Conservation (phyloP, 2,888 invertebrate species). For the Monoplex corrugatus region DNA sequence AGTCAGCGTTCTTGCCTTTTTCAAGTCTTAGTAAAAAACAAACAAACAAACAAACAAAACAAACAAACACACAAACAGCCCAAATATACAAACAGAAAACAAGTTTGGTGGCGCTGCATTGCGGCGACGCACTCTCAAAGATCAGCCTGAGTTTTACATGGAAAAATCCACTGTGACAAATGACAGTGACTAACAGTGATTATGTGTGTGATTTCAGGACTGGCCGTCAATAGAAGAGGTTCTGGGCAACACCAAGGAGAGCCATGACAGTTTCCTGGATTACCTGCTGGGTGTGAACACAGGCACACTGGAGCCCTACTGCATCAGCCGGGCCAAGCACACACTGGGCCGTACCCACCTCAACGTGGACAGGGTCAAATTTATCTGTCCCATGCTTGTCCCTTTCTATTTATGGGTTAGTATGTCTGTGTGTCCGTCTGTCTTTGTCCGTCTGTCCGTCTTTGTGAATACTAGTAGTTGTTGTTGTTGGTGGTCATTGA, state of each 20-base stretch:
- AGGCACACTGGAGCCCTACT: not conserved
- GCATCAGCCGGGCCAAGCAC: not conserved
- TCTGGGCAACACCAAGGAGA: not conserved
- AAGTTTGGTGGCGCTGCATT: too few relatives aligned
- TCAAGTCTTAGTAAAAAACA: too few relatives aligned
- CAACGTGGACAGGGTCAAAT: not conserved
- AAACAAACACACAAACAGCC: too few relatives aligned
- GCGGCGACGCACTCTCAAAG: too few relatives aligned
- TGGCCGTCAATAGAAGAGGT: not conserved
- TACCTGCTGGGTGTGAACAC: not conserved
- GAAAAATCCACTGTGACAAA: too few relatives aligned
- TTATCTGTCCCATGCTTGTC: not conserved
- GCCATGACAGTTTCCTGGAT: not conserved
- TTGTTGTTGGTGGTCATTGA: too few relatives aligned
- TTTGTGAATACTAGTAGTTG: too few relatives aligned
- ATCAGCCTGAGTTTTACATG: too few relatives aligned
- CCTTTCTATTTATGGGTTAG: not conserved
- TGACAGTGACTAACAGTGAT: too few relatives aligned
- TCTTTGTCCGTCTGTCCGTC: not conserved
- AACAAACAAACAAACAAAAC: too few relatives aligned
- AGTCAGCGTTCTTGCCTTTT: too few relatives aligned
- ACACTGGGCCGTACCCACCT: not conserved
- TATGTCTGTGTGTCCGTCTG: not conserved
- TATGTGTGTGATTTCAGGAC: conserved; percentile 4
- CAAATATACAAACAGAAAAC: too few relatives aligned